Base-by-base conservation (phyloP, 2,797 vertebrate species). In the Bryconaethiops microstoma region DNA sequence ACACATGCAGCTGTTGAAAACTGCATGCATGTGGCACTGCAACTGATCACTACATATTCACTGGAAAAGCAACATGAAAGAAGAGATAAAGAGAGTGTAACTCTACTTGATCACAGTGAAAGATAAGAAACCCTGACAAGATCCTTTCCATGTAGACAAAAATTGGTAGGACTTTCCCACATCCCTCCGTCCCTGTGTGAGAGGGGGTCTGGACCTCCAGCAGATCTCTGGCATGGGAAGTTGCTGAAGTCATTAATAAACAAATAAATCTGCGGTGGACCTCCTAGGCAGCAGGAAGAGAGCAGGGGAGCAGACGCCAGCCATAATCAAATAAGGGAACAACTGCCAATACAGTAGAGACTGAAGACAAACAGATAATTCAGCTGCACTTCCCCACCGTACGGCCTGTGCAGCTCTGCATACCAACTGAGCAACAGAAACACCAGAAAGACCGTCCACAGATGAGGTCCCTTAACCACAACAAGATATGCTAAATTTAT, bases 291-390 rank as follows among this genome's bases (percentile, higher is more conserved):
- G 68, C 86, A 77, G 69, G 82, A 83, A 82, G 80, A 73, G 84
- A 57, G 82, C 40, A 84, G 85, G 4, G 10, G 50, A 39, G 52
- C 83, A 79, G 79, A 57, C 79, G 72, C n/a, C 86, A 74, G 75
- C 70, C 29, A 54, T 91, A 89, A 92, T 92, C 87, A 88, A 90
- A 92, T 92, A 85, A 92, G 8, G 80, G 80, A 79, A 79, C 79
- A 86, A 86, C 86, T 87, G 83, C 88, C 76, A 77, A 86, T 74
- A 77, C 77, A 80, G 73, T 75, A 76, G 74, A 85, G 83, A 50
- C 89, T 84, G 83, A 74, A 78, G 50, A 78, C 77, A 80, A 87
- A 88, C 64, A 69, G 64, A 76, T 63, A 23, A 70, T 68, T 62
- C 45, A 63, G 45, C 57, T 29, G 35, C 39, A 74, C n/a, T 60